phyloP scores from a whole-genome alignment of 2,888 invertebrate genomes.

The Rhyacophila evoluta region DNA sequence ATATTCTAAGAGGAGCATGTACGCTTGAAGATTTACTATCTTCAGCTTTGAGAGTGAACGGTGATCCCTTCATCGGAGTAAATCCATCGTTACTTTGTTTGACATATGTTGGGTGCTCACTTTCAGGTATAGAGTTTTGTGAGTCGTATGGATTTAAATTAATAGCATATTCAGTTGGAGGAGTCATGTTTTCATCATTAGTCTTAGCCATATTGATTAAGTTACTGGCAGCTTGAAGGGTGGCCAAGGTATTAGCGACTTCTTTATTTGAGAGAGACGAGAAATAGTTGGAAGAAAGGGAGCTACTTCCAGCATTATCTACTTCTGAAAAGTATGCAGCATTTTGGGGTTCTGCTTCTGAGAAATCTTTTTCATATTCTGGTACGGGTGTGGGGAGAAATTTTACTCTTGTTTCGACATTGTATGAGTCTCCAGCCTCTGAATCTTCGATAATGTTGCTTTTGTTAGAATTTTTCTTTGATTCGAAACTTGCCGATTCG shows the following conservation, averaged over 20 bases:
- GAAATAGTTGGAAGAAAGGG: conserved; percentile 67
- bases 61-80: conserved; percentile 61
- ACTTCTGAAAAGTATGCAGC: conserved; percentile 68
- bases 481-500: conserved; percentile 58
- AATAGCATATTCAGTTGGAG: conserved; percentile 56
- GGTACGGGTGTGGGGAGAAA: conserved; percentile 30
- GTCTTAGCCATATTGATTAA: conserved; percentile 58
- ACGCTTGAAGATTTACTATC: conserved; percentile 65
- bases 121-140: conserved; percentile 59
- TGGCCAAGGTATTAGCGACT: conserved; percentile 72
- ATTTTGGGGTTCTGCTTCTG: conserved; percentile 45
- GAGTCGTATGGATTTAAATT: conserved; percentile 59
- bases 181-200: conserved; percentile 50
- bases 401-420: conserved; percentile 33
- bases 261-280: conserved; percentile 74
- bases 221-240: conserved; percentile 71
- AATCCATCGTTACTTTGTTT: conserved; percentile 60
- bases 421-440: conserved; percentile 26
- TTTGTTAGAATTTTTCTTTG: conserved; percentile 51
- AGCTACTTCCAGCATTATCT: conserved; percentile 62
- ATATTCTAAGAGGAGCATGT: conserved; percentile 68
- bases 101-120: conserved; percentile 58
- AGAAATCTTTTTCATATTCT: conserved; percentile 46
- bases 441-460: conserved; percentile 56
- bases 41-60: conserved; percentile 62